Base-by-base conservation (phyloP, 1,140 invertebrate species). In the Drosophila pseudoobscura region DNA sequence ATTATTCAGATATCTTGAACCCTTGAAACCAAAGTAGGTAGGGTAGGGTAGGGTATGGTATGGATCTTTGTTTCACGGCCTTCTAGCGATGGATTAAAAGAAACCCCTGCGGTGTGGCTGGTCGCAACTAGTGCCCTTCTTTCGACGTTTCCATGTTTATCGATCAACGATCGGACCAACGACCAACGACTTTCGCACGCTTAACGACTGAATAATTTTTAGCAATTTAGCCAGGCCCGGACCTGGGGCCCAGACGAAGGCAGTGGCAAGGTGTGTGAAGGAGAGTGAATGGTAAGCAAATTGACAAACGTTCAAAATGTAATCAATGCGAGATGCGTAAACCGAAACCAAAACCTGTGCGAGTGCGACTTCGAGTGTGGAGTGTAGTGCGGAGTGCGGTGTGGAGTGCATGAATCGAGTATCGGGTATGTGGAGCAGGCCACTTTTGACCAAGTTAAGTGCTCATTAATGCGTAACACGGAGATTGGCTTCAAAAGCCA, bases 381-480 rank as follows among this genome's bases (percentile, higher is more conserved):
- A 45, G 15, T 11, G n/a, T 7, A n/a, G 13, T 20, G 26, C n/a
- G 26, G 43, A 41, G 62, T 20, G 47, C 26, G 65, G 31, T 53
- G 51, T 50, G 58, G 60, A 52, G 60, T 60, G 58, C 51, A 45
- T 63, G 49, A 64, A 39, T 53, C 41, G 39, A 11, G 44, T 46
- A 53, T 45, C 43, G 47, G 41, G 63, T 80, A 79, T 85, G 80
- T 84, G 82, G 77, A 76, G 77, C 79, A 75, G 63, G 57, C 75
- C 80, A 83, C 69, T 90, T 90, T 90, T 90, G 87, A 90, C 87
- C 87, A 90, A 90, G 78, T 90, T 90, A 90, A 88, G 83, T 89
- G 88, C 82, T 80, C 80, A 90, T 88, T 85, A 83, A 90, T 87
- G 87, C 87, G 87, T 90, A 90, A 90, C 87, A 83, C 87, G 82